Conservation (phyloP, 2,888 invertebrate genomes). For the Spodoptera picta region DNA sequence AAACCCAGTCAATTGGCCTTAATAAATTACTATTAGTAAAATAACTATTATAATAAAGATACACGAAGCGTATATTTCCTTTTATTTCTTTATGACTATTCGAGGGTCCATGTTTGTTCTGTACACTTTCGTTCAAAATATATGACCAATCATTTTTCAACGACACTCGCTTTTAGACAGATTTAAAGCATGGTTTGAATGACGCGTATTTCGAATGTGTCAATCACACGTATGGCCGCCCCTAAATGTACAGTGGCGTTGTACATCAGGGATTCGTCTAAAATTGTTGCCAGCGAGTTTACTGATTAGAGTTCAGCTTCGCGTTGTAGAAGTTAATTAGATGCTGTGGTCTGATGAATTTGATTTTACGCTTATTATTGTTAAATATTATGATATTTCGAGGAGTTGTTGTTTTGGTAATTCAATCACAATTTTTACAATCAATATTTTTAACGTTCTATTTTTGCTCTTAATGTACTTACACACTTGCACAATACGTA, state of each 20-base stretch:
- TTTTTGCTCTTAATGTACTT: too few relatives aligned
- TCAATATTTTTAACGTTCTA: too few relatives aligned
- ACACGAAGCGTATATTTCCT: conserved; percentile 28
- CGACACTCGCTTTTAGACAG: conserved; percentile 71
- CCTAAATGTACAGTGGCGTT: conserved; percentile 71
- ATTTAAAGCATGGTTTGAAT: conserved; percentile 74
- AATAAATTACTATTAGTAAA: conserved; percentile 58
- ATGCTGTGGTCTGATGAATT: conserved; percentile 1
- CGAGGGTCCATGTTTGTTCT: conserved; percentile 28
- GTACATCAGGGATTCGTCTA: conserved; percentile 44
- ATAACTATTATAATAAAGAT: conserved; percentile 48
- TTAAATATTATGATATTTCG: too few relatives aligned
- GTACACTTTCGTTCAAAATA: conserved; percentile 48
- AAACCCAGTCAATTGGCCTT: conserved; percentile 50
- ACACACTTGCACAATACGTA: too few relatives aligned
- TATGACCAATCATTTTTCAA: conserved; percentile 79
- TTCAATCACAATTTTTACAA: too few relatives aligned
- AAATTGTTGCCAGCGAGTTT: conserved; percentile 30
- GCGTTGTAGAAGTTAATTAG: conserved; percentile 12
- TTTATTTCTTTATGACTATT: conserved; percentile 49
- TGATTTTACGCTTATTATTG: too few relatives aligned
- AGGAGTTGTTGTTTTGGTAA: too few relatives aligned
- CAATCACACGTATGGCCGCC: conserved; percentile 72
- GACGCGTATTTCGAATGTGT: conserved; percentile 76
- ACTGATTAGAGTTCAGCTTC: conserved; percentile 34